Conservation (phyloP, 2,888 invertebrate species). For the Diaprepes abbreviatus region DNA sequence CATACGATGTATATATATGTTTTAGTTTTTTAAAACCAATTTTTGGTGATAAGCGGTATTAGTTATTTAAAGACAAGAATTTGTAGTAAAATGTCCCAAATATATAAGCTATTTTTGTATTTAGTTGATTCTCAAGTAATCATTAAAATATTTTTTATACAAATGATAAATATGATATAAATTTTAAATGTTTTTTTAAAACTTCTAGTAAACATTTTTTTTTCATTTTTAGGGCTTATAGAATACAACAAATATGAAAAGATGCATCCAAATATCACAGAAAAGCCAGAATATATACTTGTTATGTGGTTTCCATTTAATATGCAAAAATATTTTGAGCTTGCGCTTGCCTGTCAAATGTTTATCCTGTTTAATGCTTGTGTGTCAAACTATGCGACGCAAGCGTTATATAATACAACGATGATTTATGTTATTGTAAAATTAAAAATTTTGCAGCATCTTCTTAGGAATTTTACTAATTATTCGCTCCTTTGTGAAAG, state of each 20-base stretch:
- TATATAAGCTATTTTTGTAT: too few relatives aligned
- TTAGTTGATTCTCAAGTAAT: too few relatives aligned
- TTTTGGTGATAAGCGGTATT: too few relatives aligned
- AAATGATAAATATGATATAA: too few relatives aligned
- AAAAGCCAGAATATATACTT: neutral
- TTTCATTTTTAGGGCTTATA: neutral
- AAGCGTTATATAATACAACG: constrained; percentile 8
- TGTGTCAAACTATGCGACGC: neutral
- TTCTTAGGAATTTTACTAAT: neutral
- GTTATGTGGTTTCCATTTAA: constrained; percentile 10
- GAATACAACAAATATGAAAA: neutral
- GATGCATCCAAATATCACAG: neutral
- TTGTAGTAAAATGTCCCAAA: too few relatives aligned
- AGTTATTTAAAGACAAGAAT: too few relatives aligned
- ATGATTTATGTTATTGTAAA: constrained; percentile 4
- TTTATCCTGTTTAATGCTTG: neutral
- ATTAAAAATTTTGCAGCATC: constrained; percentile 14
- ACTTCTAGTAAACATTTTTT: too few relatives aligned
- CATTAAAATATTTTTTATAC: too few relatives aligned
- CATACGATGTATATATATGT: too few relatives aligned
- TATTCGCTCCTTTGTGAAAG: neutral
- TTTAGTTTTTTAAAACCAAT: too few relatives aligned
- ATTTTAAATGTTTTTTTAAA: too few relatives aligned
- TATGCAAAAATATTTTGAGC: neutral
- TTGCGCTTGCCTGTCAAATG: neutral